Evolutionary conservation across 2,888 invertebrate species (phyloP).

Genomic region (Caenorhabditis sp.): DNA sequence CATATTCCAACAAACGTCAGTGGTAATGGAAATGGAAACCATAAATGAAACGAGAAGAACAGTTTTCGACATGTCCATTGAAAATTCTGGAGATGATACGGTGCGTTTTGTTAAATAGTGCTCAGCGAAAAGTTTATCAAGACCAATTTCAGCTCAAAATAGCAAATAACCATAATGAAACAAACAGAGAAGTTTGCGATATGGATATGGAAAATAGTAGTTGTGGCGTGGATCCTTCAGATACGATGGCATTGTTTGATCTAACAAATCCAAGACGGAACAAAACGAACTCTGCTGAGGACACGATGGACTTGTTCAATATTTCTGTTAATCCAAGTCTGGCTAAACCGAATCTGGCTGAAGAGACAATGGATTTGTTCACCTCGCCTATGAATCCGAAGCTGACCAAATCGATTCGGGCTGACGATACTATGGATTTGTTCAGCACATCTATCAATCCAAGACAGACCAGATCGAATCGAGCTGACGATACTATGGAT

Average conservation of each 20-base stretch:
- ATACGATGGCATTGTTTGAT: too few relatives aligned
- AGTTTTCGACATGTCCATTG: constrained; percentile 21
- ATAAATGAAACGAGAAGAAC: background rate
- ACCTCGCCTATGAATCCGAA: background rate
- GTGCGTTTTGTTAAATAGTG: background rate
- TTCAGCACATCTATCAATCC: too few relatives aligned
- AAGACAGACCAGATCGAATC: background rate
- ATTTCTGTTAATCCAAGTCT: too few relatives aligned
- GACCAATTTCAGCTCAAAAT: background rate
- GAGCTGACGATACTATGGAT: background rate
- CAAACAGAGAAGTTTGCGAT: background rate
- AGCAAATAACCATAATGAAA: background rate
- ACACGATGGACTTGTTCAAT: constrained; percentile 7
- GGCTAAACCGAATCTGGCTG: too few relatives aligned
- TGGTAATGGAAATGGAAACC: background rate
- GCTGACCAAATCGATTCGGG: background rate
- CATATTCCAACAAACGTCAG: background rate
- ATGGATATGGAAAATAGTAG: constrained; percentile 9
- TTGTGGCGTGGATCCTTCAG: too few relatives aligned
- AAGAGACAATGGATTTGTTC: background rate
- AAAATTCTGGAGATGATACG: background rate
- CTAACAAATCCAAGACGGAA: too few relatives aligned
- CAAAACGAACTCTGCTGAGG: background rate
- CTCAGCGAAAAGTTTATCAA: background rate
- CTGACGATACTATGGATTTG: too few relatives aligned